Evolutionary conservation across 2,113 vertebrate species (phyloP).

Genomic region (Indri indri): DNA sequence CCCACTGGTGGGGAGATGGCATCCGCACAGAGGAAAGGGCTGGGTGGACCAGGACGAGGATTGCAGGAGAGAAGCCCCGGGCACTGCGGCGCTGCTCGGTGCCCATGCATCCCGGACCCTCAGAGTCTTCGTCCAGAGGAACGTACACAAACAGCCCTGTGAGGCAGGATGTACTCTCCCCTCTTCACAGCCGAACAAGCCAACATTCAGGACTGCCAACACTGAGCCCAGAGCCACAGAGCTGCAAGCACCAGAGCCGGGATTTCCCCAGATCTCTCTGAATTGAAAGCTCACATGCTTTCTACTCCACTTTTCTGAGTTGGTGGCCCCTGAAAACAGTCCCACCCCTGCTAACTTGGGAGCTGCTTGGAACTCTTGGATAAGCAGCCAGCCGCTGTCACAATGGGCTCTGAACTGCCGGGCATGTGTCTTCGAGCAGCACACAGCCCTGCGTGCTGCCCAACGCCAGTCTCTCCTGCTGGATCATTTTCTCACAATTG

Average conservation of each 20-base stretch:
- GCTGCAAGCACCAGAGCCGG: rapidly evolving
- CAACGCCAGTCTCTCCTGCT: not conserved
- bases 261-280: not conserved
- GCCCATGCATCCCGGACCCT: rapidly evolving
- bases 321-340: not conserved
- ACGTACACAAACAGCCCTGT: rapidly evolving
- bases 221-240: rapidly evolving
- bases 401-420: not conserved
- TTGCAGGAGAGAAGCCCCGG: not conserved
- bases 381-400: rapidly evolving
- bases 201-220: too few species aligned
- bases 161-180: not conserved
- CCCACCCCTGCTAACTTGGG: rapidly evolving
- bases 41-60: not conserved
- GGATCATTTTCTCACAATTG: not conserved
- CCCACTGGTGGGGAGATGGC: not conserved
- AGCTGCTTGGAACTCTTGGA: not conserved
- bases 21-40: not conserved
- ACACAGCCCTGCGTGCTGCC: rapidly evolving
- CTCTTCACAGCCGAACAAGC: not conserved
- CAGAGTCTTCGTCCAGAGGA: not conserved
- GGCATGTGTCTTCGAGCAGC: rapidly evolving
- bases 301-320: not conserved
- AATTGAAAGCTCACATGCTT: not conserved
- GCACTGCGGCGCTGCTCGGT: rapidly evolving